Conservation (phyloP, 2,888 invertebrate genomes). For the Parelbella ahira region DNA sequence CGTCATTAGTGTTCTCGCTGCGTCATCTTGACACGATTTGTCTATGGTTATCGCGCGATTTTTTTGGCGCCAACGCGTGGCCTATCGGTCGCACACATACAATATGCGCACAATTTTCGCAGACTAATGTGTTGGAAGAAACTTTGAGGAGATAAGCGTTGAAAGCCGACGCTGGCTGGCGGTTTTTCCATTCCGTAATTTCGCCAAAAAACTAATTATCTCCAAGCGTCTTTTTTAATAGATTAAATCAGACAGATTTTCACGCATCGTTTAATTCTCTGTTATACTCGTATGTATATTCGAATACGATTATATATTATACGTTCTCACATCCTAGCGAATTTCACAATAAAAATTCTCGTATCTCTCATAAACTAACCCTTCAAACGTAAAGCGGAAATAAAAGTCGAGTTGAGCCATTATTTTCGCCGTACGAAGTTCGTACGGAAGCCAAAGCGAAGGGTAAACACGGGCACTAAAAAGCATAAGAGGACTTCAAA, state of each 20-base stretch:
- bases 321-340: conserved; percentile 7
- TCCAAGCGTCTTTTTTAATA: conserved; percentile 20
- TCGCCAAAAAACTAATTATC: conserved; percentile 23
- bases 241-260: no score
- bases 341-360: conserved; percentile 19
- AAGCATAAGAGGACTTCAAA: conserved; percentile 70
- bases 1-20: conserved; percentile 69
- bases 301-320: no score
- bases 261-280: no score
- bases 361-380: conserved; percentile 29
- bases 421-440: conserved; percentile 48
- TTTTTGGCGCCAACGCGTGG: conserved; percentile 59
- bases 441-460: conserved; percentile 45
- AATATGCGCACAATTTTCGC: conserved; percentile 70
- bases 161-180: conserved; percentile 56
- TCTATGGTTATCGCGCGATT: conserved; percentile 66
- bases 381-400: conserved; percentile 28
- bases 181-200: conserved; percentile 40
- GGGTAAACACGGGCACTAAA: conserved; percentile 76
- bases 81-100: conserved; percentile 64
- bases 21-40: conserved; percentile 74
- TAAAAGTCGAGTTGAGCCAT: conserved; percentile 55
- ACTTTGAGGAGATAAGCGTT: conserved; percentile 64
- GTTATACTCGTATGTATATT: no score
- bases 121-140: conserved; percentile 72